Percentiles rank a stretch among this genome's conserved stretches.
phyloP scores from a whole-genome alignment of 1,140 invertebrate species.

The Lutraria rhynchaena region DNA sequence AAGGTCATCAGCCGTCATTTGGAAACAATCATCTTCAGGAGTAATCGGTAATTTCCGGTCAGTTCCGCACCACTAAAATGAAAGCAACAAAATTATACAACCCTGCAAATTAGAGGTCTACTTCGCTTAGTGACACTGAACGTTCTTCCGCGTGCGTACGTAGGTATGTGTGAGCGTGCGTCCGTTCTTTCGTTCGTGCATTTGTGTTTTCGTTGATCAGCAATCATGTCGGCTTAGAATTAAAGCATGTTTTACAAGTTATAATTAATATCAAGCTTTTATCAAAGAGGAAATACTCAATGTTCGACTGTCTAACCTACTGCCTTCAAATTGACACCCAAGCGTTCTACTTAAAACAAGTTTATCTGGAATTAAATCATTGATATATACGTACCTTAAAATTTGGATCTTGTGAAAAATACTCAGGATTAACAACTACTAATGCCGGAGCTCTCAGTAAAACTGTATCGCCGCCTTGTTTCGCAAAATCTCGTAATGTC shows the following conservation, averaged over 20 bases:
- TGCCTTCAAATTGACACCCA: too few relatives aligned
- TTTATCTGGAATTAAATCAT: too few relatives aligned
- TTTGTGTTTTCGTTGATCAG: too few relatives aligned
- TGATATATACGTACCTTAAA: conserved; percentile 36
- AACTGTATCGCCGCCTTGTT: conserved; percentile 44
- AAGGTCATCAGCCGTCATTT: conserved; percentile 64
- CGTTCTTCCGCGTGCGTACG: too few relatives aligned
- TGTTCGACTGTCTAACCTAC: too few relatives aligned
- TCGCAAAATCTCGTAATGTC: conserved; percentile 31
- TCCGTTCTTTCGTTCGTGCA: too few relatives aligned
- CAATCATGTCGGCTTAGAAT: too few relatives aligned
- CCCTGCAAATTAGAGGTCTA: neutral
- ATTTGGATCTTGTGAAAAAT: conserved; percentile 20
- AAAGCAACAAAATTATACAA: neutral
- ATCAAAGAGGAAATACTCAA: too few relatives aligned
- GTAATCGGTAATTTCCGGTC: neutral
- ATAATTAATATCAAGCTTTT: too few relatives aligned
- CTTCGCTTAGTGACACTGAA: neutral
- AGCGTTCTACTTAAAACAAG: too few relatives aligned
- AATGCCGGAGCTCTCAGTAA: conserved; percentile 28
- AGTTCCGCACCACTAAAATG: conserved; percentile 32
- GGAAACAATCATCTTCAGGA: conserved; percentile 58
- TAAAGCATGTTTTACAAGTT: too few relatives aligned
- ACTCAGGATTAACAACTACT: neutral
- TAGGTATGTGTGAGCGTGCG: too few relatives aligned